phyloP scores from a whole-genome alignment of 2,888 invertebrate genomes.

The Drosophila macrospina region DNA sequence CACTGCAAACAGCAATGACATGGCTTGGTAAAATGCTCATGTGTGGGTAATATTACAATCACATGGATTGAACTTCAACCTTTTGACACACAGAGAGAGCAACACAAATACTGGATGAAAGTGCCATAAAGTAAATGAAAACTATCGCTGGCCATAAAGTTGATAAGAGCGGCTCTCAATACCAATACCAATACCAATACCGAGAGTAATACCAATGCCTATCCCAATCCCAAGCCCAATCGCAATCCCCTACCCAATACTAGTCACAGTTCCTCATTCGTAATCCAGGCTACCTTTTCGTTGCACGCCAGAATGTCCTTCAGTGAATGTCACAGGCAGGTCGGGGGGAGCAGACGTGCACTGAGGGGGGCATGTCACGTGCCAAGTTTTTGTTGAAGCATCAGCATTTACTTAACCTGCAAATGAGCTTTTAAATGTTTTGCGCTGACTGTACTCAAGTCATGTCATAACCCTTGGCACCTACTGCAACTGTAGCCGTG shows the following conservation, averaged over 20 bases:
- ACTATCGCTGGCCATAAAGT: constrained; percentile 54
- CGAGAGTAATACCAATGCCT: constrained; percentile 1
- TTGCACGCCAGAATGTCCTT: constrained; percentile 33
- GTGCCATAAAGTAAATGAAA: constrained; percentile 54
- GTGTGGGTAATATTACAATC: constrained; percentile 7
- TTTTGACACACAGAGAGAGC: constrained; percentile 29
- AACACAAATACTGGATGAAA: constrained; percentile 24
- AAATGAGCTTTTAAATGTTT: constrained; percentile 55
- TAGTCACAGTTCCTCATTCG: neutral
- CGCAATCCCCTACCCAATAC: neutral
- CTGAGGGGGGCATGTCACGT: constrained; percentile 7
- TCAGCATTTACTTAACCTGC: constrained; percentile 22
- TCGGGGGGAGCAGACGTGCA: neutral
- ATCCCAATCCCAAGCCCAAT: constrained; percentile 15
- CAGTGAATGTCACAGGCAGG: constrained; percentile 49
- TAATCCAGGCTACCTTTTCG: constrained; percentile 3
- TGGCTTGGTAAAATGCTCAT: constrained; percentile 9
- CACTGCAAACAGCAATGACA: constrained; percentile 16
- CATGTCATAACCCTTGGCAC: constrained; percentile 2
- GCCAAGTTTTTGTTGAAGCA: constrained; percentile 1
- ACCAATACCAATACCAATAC: neutral
- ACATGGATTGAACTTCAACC: constrained; percentile 60
- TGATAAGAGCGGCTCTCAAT: constrained; percentile 40
- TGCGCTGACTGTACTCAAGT: constrained; percentile 27
- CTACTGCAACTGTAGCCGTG: constrained; percentile 19